phyloP scores from a whole-genome alignment of 2,888 invertebrate genomes.

The Pyralis farinalis region DNA sequence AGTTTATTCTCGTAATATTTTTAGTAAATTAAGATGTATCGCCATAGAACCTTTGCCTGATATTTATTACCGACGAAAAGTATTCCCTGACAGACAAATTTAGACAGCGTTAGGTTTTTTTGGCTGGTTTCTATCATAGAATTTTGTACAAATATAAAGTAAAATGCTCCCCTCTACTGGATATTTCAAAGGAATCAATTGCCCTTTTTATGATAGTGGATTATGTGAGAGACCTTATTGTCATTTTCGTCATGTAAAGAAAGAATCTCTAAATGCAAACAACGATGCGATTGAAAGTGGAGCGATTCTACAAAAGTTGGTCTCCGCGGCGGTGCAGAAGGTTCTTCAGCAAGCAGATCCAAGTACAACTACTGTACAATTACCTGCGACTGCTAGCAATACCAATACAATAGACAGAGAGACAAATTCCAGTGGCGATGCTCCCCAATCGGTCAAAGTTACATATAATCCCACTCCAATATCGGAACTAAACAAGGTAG shows the following conservation, averaged over 20 bases:
- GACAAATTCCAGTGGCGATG: conserved; percentile 24
- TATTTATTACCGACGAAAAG: no score
- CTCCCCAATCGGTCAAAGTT: conserved; percentile 60
- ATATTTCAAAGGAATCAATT: conserved; percentile 91
- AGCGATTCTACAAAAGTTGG: conserved; percentile 79
- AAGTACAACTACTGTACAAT: conserved; percentile 25
- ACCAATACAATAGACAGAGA: no score
- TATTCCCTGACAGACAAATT: no score
- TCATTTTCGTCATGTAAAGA: conserved; percentile 93
- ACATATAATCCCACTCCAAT: conserved; percentile 85
- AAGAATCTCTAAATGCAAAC: conserved; percentile 77
- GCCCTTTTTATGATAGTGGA: conserved; percentile 91
- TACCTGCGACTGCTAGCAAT: conserved; percentile 11
- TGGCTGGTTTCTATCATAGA: no score
- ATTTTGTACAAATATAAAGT: conserved; percentile 17
- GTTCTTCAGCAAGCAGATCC: conserved; percentile 76
- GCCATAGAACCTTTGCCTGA: no score
- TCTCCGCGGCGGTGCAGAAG: conserved; percentile 82
- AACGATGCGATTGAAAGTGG: conserved; percentile 69
- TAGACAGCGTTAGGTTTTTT: no score
- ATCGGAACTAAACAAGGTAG: conserved; percentile 78
- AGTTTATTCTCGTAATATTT: no score
- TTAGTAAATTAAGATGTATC: no score
- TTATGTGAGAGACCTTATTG: conserved; percentile 94
- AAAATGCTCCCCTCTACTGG: conserved; percentile 95